These are phyloP conservation scores for Eupsittula cactorum DNA, from an alignment of 2,113 vertebrate species.

Conservation along the genomic window DNA sequence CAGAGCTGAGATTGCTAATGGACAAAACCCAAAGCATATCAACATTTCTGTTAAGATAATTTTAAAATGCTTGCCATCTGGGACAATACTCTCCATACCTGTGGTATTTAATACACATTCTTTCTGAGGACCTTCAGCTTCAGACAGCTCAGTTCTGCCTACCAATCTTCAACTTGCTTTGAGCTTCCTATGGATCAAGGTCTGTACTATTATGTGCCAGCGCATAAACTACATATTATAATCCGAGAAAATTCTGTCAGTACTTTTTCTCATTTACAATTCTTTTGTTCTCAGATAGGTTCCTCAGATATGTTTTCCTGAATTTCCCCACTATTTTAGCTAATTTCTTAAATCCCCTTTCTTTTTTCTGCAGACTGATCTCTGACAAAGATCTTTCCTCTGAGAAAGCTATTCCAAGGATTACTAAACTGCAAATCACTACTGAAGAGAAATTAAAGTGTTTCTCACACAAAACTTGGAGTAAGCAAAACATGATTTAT, in stretches of 20 bases:
- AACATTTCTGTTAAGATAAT: not conserved
- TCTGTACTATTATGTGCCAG: not conserved
- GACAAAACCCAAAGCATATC: not conserved
- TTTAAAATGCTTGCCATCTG: not conserved
- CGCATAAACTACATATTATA: not conserved
- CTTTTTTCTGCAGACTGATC: not conserved
- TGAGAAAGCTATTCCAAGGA: constrained; percentile 25
- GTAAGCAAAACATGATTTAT: not conserved
- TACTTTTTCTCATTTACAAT: not conserved
- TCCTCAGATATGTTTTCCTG: not conserved
- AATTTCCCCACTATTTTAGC: not conserved
- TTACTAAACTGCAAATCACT: constrained; percentile 11
- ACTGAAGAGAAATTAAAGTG: not conserved
- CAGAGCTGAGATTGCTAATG: not conserved
- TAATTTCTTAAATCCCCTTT: not conserved
- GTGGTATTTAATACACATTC: not conserved
- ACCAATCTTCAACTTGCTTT: not conserved
- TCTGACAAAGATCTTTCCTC: constrained; percentile 31
- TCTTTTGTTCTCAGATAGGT: not conserved
- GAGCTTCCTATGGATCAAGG: not conserved
- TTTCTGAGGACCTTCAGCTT: not conserved
- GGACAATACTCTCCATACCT: not conserved
- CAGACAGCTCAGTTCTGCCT: not conserved
- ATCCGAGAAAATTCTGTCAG: not conserved
- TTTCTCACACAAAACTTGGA: not conserved